phyloP scores from a whole-genome alignment of 2,113 vertebrate species.

The Bos javanicus region DNA sequence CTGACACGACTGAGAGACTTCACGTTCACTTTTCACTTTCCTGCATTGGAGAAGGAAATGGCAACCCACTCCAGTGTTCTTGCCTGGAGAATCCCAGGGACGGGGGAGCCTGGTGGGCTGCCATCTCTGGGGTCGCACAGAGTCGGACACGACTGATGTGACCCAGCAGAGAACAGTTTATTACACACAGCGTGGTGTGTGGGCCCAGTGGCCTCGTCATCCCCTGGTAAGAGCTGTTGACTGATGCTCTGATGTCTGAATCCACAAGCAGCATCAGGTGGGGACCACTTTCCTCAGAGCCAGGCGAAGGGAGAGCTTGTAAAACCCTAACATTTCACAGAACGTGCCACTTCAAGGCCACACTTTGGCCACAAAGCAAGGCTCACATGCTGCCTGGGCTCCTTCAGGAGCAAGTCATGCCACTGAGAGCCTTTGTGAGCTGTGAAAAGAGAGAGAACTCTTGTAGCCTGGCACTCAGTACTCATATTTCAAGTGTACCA shows the following conservation, averaged over 20 bases:
- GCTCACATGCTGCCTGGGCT: not conserved
- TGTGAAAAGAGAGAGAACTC: not conserved
- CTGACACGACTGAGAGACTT: no score
- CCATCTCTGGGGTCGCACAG: no score
- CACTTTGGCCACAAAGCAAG: not conserved
- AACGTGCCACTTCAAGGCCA: not conserved
- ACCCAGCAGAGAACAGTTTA: not conserved
- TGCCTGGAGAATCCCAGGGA: no score
- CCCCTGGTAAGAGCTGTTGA: not conserved
- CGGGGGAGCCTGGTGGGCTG: no score
- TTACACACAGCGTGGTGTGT: not conserved
- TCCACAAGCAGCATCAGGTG: not conserved
- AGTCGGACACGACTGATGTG: no score
- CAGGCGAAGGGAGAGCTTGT: not conserved
- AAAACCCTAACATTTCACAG: not conserved
- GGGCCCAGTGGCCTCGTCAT: rapidly evolving
- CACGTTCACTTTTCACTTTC: no score
- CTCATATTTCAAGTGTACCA: not conserved
- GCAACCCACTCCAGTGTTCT: no score
- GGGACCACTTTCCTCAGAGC: not conserved
- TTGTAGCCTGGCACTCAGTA: not conserved
- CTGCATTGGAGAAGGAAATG: no score
- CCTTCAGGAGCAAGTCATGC: not conserved
- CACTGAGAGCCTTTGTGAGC: not conserved
- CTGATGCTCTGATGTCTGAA: not conserved